Evolutionary conservation across 2,113 vertebrate genomes (phyloP), one percentile per base, ranked within the genome.

Genomic region (Pyrgilauda ruficollis): DNA sequence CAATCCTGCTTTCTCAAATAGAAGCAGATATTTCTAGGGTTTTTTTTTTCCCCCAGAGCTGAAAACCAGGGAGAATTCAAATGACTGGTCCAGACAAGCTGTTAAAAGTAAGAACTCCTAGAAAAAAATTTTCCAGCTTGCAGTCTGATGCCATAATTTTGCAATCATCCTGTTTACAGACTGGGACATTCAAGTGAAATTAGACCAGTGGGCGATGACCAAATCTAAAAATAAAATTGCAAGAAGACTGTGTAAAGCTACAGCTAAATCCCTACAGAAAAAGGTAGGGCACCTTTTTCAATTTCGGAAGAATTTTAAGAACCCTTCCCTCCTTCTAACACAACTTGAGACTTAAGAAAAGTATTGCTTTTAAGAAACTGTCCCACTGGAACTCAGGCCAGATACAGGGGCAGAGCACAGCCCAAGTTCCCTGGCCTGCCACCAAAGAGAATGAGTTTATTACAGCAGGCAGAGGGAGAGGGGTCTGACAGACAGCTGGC

Each of bases 221-320:
- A 24, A 89, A 93, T 82, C 69, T 89, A 94, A 95, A 91, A 96
- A 95, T 94, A 96, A 96, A 95, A 90, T 55, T 91, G n/a, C 43
- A 96, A 88, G 52, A 96, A 86, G 52, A 24, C 43, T 68, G 41
- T 43, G 20, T 69, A 89, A 83, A 90, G n/a, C 59, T 88, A 68
- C 52, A 87, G 37, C 56, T 87, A 44, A 93, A 94, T 85, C 79
- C 56, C 90, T 82, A 31, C 47, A 85, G n/a, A 37, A 81, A 84
- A 84, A 78, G 14, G 66, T 79, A 73, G 46, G 68, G 24, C 41
- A 95, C 30, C 50, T 44, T 95, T 83, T 96, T 75, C 89, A 93
- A 64, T 87, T 78, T 86, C 13, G 5, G 58, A 76, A 86, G 76
- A 70, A 74, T 89, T 91, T 96, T 84, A 84, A 87, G 55, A 72